Conservation (phyloP, 1,140 invertebrate species). For the Papilio glaucus region DNA sequence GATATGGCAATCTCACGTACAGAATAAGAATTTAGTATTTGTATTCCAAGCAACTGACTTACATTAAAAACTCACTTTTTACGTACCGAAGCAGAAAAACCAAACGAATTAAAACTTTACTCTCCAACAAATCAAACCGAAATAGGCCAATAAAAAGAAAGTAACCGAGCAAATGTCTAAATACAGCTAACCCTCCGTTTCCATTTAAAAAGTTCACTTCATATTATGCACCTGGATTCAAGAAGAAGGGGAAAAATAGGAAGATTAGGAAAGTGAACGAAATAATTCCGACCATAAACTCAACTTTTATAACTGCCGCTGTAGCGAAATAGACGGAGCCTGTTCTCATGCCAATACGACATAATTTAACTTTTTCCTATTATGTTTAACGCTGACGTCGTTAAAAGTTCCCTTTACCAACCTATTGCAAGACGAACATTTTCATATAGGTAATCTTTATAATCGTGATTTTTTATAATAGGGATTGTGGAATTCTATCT, state of each 20-base stretch:
- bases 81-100: conserved; percentile 42
- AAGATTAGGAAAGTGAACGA: conserved; percentile 72
- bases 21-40: background rate
- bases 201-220: conserved; percentile 64
- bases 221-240: conserved; percentile 76
- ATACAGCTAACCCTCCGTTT: conserved; percentile 52
- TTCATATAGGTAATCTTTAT: background rate
- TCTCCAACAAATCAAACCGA: conserved; percentile 57
- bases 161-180: conserved; percentile 52
- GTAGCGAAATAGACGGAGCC: conserved; percentile 47
- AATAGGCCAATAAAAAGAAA: conserved; percentile 62
- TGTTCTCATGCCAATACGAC: conserved; percentile 67
- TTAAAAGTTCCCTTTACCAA: conserved; percentile 69
- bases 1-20: too few species aligned
- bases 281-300: conserved; percentile 81
- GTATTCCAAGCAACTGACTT: conserved; percentile 8
- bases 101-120: conserved; percentile 49
- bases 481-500: too few species aligned
- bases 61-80: conserved; percentile 4
- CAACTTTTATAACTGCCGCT: conserved; percentile 75
- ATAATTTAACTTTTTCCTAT: conserved; percentile 83
- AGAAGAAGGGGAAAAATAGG: conserved; percentile 58
- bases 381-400: conserved; percentile 77
- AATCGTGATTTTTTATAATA: background rate
- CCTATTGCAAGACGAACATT: conserved; percentile 54